Conservation (phyloP, 2,113 vertebrate genomes). For the Chlorocebus sabaeus region DNA sequence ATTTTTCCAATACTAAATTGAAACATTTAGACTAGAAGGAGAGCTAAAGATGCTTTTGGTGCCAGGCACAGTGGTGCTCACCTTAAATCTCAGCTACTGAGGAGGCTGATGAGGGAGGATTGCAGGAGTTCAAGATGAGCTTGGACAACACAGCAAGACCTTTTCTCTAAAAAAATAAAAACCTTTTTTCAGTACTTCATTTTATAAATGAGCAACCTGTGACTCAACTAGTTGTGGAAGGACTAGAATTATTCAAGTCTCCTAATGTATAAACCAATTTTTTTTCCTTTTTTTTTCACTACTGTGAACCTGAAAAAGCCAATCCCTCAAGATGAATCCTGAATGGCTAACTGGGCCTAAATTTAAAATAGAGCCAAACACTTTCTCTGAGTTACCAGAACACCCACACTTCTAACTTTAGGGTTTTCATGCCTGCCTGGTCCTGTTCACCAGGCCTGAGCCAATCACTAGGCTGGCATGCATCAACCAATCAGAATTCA, state of each 20-base stretch:
- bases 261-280: background rate
- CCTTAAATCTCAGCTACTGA: background rate
- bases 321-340: background rate
- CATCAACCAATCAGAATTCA: background rate
- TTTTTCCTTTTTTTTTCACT: background rate
- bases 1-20: too few relatives aligned
- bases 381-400: background rate
- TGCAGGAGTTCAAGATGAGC: background rate
- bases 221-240: background rate
- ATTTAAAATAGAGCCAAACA: background rate
- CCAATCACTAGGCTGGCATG: background rate
- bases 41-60: background rate
- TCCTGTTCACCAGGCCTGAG: background rate
- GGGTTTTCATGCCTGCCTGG: background rate
- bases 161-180: background rate
- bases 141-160: background rate
- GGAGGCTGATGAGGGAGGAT: background rate
- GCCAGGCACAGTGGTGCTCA: background rate
- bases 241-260: background rate
- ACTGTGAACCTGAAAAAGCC: background rate
- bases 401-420: background rate
- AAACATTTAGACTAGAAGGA: background rate
- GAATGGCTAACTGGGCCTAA: background rate
- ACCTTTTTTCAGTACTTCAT: background rate
- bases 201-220: conserved; percentile 3